Evolutionary conservation across 1,140 invertebrate genomes (phyloP).

Genomic region (Conus betulinus): DNA sequence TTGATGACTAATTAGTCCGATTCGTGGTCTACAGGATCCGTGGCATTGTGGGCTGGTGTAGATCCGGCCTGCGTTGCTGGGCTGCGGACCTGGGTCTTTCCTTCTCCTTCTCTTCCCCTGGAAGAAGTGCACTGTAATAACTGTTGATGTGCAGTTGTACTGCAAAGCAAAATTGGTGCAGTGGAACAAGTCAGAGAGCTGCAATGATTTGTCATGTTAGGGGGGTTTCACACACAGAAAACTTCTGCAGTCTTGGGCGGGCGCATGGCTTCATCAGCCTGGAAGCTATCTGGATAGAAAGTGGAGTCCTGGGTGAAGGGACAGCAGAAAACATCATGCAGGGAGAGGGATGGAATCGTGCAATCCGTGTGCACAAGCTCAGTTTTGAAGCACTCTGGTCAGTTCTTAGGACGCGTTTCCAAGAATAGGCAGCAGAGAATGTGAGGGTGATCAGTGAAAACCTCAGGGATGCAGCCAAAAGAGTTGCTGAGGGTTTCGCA

Average conservation of each 20-base stretch:
- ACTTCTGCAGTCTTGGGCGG: background rate
- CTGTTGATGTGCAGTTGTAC: background rate
- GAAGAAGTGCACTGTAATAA: background rate
- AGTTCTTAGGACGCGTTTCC: background rate
- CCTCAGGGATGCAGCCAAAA: background rate
- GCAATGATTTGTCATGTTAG: conserved; percentile 1
- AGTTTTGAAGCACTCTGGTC: background rate
- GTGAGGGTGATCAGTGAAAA: background rate
- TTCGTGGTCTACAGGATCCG: too few relatives aligned
- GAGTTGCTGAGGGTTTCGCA: conserved; percentile 2
- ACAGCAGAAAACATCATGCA: background rate
- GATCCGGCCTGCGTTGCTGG: too few relatives aligned
- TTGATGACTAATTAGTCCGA: too few relatives aligned
- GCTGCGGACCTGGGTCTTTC: too few relatives aligned
- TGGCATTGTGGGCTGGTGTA: too few relatives aligned
- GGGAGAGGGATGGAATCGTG: background rate
- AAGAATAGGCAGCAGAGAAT: background rate
- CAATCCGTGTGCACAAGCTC: background rate
- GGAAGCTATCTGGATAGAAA: background rate
- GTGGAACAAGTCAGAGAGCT: too few relatives aligned
- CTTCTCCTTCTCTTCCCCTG: too few relatives aligned
- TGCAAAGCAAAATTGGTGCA: background rate
- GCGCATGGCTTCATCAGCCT: background rate
- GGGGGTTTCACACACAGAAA: background rate
- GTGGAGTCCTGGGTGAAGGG: background rate